Evolutionary conservation across 2,888 invertebrate species (phyloP).

Genomic region (Aphrophora alni): DNA sequence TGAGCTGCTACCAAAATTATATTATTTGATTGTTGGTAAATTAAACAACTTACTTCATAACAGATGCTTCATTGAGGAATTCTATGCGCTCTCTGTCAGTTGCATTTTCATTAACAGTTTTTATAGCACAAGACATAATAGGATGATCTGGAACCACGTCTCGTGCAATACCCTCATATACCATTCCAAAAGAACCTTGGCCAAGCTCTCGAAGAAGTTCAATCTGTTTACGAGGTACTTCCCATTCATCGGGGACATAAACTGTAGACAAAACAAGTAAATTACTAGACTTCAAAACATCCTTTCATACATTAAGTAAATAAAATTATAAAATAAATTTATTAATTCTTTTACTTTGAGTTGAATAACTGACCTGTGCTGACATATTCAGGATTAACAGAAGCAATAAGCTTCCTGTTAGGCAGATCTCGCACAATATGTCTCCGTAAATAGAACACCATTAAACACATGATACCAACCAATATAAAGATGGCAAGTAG

Average conservation of each 20-base stretch:
- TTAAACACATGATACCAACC: conserved; percentile 34
- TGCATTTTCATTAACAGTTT: conserved; percentile 68
- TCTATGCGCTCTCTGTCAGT: conserved; percentile 66
- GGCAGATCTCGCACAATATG: conserved; percentile 41
- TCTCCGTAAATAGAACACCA: conserved; percentile 42
- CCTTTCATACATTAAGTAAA: not conserved
- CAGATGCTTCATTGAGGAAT: conserved; percentile 74
- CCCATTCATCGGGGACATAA: conserved; percentile 76
- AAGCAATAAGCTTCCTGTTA: conserved; percentile 62
- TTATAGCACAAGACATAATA: conserved; percentile 67
- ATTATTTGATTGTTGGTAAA: too few species aligned
- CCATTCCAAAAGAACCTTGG: conserved; percentile 77
- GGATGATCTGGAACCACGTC: conserved; percentile 49
- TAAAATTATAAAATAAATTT: too few species aligned
- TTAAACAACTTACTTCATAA: conserved; percentile 68
- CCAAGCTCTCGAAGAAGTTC: conserved; percentile 65
- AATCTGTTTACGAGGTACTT: conserved; percentile 67
- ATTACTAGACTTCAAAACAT: not conserved
- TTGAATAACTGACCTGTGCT: conserved; percentile 48
- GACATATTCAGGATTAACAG: conserved; percentile 71
- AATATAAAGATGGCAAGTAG: conserved; percentile 28
- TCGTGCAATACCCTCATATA: conserved; percentile 65
- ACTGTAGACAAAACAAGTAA: conserved; percentile 43
- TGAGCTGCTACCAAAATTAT: too few species aligned
- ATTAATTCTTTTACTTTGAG: too few species aligned